phyloP scores from a whole-genome alignment of 2,113 vertebrate species.

The Procavia capensis region DNA sequence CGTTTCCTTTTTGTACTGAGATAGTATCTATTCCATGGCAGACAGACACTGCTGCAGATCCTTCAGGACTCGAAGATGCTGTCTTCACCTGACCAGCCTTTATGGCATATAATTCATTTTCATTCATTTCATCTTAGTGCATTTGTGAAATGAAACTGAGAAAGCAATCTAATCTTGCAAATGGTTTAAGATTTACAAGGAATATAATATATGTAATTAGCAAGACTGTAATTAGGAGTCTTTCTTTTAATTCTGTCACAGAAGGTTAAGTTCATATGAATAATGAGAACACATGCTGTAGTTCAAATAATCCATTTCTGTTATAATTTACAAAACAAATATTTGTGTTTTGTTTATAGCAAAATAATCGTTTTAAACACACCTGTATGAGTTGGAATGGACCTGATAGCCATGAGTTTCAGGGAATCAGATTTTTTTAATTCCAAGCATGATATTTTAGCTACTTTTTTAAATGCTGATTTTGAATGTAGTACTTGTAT shows the following conservation, averaged over 20 bases:
- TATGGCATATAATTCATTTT: neutral
- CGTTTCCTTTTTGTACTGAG: constrained; percentile 7
- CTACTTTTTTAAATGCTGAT: neutral
- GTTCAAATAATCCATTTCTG: neutral
- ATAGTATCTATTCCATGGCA: neutral
- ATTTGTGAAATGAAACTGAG: neutral
- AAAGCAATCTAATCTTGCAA: neutral
- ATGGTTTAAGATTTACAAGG: neutral
- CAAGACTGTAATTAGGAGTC: neutral
- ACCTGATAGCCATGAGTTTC: too few relatives aligned
- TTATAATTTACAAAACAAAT: constrained; percentile 43
- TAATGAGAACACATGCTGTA: neutral
- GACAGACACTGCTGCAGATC: neutral
- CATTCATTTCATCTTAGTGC: neutral
- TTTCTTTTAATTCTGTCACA: neutral
- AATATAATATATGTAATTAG: neutral
- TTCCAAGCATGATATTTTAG: neutral
- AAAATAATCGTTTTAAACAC: neutral
- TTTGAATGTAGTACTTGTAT: neutral
- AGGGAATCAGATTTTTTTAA: neutral
- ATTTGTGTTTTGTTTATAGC: constrained; percentile 36
- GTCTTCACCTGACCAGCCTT: neutral
- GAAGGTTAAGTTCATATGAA: constrained; percentile 17
- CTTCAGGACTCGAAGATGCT: neutral
- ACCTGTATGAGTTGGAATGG: too few relatives aligned